Conservation (phyloP, 53 echinoderm and acorn worm genomes). For the Holothuria leucospilota region DNA sequence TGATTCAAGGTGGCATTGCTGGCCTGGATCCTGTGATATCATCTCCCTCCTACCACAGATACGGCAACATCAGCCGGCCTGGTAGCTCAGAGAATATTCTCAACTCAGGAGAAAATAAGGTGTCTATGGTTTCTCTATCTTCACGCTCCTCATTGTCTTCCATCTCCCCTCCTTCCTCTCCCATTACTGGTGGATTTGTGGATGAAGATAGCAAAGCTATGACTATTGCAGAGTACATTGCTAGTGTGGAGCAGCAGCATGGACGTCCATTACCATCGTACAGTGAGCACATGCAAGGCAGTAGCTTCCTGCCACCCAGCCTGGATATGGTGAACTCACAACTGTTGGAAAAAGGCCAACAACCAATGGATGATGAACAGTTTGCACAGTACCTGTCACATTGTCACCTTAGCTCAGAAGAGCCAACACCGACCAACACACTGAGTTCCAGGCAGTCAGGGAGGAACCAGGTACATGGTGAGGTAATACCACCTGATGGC, state of each 20-base stretch:
- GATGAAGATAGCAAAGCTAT: slow-evolving; percentile 46
- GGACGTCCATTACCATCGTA: neutral
- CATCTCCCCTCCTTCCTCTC: slow-evolving; percentile 93
- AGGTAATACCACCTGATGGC: too few relatives aligned
- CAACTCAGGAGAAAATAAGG: slow-evolving; percentile 40
- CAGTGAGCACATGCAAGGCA: neutral
- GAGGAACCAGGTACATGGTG: neutral
- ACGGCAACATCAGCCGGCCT: slow-evolving; percentile 31
- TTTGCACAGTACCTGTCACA: slow-evolving; percentile 71
- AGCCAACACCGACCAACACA: slow-evolving; percentile 55
- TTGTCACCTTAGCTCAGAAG: slow-evolving; percentile 67
- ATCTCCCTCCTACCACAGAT: slow-evolving; percentile 56
- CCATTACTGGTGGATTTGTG: slow-evolving; percentile 65
- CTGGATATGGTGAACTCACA: slow-evolving; percentile 25
- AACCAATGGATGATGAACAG: slow-evolving; percentile 73
- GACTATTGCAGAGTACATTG: slow-evolving; percentile 24
- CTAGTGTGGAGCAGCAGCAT: slow-evolving; percentile 25
- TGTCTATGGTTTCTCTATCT: slow-evolving; percentile 82
- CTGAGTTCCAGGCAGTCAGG: slow-evolving; percentile 52
- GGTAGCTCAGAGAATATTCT: slow-evolving; percentile 48
- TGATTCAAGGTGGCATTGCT: slow-evolving; percentile 85
- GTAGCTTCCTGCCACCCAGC: neutral
- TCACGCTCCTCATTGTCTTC: slow-evolving; percentile 93
- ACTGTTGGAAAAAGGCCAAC: slow-evolving; percentile 4
- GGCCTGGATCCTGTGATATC: slow-evolving; percentile 60